Evolutionary conservation across 2,113 vertebrate genomes (phyloP), one percentile per base, ranked within the genome.

Genomic region (Xiphophorus hellerii): DNA sequence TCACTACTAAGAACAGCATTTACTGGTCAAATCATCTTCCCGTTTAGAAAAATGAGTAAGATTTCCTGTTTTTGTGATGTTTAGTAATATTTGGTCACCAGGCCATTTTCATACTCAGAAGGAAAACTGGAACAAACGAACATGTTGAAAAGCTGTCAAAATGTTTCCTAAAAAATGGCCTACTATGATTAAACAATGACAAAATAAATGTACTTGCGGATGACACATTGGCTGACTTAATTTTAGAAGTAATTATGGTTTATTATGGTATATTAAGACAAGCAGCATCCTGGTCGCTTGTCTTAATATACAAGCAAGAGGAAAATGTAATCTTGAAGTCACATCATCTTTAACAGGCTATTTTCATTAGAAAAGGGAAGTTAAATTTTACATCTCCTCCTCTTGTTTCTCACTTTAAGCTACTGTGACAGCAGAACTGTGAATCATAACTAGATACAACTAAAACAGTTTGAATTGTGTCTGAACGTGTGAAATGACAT

Each of bases 311-410:
- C 28, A 28, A 28, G 28, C 28, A 28, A 13, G 66, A 33, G 6
- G 9, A 8, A 33, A 5, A 39, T 79, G 73, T 5, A n/a, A 48
- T 62, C 31, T 22, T 60, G 58, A 69, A 69, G n/a, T 20, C 1
- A 1, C 69, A 71, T 66, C 1, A 22, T 65, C 33, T 74, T 74
- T 31, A 54, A 33, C 28, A 67, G 44, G 13, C 63, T 51, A n/a
- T 76, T 83, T 76, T 33, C 13, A 66, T 77, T 62, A 68, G 64
- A 74, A 74, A 74, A 76, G 72, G 69, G 73, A 87, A 87, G 81
- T 71, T 66, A 29, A 61, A 78, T 39, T 76, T 81, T 35, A 66
- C 29, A 64, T 67, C 51, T 63, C 37, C 66, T 48, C 39, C 39
- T 15, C 39, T 20, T 70, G 9, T 77, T 64, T 66, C 28, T 74